phyloP scores from a whole-genome alignment of 2,113 vertebrate species.

The Fulmarus glacialis region DNA sequence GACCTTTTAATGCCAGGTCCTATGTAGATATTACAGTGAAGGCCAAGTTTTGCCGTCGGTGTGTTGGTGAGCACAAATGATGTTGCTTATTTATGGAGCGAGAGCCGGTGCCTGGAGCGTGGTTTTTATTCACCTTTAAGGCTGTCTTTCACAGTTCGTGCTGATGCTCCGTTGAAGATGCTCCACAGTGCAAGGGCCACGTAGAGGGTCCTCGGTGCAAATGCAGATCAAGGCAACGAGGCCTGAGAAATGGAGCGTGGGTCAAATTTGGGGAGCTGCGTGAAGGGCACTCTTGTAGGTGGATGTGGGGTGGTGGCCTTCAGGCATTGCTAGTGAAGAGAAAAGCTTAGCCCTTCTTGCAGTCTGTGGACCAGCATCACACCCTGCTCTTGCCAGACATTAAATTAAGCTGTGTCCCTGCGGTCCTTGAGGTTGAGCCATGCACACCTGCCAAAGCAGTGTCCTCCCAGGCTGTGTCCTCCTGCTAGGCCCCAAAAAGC shows the following conservation, averaged over 20 bases:
- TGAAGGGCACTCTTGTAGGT: not conserved
- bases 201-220: fast-evolving
- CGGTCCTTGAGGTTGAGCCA: not conserved
- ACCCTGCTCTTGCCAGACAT: not conserved
- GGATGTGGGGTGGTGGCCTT: not conserved
- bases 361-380: fast-evolving
- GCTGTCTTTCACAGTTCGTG: not conserved
- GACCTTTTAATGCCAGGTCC: not conserved
- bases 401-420: not conserved
- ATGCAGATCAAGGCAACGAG: not conserved
- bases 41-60: not conserved
- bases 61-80: not conserved
- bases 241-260: not conserved
- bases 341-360: not conserved
- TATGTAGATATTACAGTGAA: fast-evolving
- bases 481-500: not conserved
- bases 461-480: not conserved
- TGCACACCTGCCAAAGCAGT: not conserved
- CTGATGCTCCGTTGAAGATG: not conserved
- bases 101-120: not conserved
- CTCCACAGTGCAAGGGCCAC: fast-evolving
- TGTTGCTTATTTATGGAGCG: fast-evolving
- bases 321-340: not conserved
- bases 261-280: not conserved
- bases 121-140: not conserved